A percentile compares a stretch with the other conserved stretches of the same genome.
Evolutionary conservation across 2,797 vertebrate genomes (phyloP).

Genomic region (Rachycentron canadum): DNA sequence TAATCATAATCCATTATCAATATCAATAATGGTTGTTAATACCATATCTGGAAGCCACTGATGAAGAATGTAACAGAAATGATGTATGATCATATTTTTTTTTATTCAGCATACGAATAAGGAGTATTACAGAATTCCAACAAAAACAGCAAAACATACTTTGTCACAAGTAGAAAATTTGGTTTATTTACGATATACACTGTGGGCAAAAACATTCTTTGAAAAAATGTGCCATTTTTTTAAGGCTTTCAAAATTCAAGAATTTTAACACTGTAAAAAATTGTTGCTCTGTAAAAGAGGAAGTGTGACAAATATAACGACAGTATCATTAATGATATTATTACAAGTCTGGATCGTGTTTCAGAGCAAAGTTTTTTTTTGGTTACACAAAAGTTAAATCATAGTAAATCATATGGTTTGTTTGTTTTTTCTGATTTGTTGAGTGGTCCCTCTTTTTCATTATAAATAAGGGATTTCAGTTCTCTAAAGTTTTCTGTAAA

Average conservation of each 20-base stretch:
- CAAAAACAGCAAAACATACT: slow-evolving; percentile 71
- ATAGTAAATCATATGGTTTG: slow-evolving; percentile 2
- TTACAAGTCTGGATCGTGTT: slow-evolving; percentile 49
- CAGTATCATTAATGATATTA: slow-evolving; percentile 57
- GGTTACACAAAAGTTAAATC: slow-evolving; percentile 39
- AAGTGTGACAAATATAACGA: slow-evolving; percentile 68
- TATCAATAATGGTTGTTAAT: slow-evolving; percentile 1
- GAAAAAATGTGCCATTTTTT: slow-evolving; percentile 77
- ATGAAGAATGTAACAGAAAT: slow-evolving; percentile 32
- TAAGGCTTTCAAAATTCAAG: slow-evolving; percentile 77
- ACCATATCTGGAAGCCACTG: not conserved
- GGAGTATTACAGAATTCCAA: slow-evolving; percentile 70
- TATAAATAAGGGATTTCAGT: slow-evolving; percentile 37
- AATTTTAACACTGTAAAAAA: slow-evolving; percentile 79
- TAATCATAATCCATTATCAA: not conserved
- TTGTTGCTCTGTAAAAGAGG: slow-evolving; percentile 70
- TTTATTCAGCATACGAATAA: slow-evolving; percentile 65
- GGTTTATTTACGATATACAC: slow-evolving; percentile 75
- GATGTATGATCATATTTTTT: slow-evolving; percentile 47
- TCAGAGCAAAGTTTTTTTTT: slow-evolving; percentile 43
- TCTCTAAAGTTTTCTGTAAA: slow-evolving; percentile 36
- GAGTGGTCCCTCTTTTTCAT: slow-evolving; percentile 28
- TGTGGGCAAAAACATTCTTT: slow-evolving; percentile 77
- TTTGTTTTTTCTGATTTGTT: slow-evolving; percentile 7
- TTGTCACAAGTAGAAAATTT: slow-evolving; percentile 78